Evolutionary conservation across 2,797 vertebrate genomes (phyloP).

Genomic region (Merluccius polli): DNA sequence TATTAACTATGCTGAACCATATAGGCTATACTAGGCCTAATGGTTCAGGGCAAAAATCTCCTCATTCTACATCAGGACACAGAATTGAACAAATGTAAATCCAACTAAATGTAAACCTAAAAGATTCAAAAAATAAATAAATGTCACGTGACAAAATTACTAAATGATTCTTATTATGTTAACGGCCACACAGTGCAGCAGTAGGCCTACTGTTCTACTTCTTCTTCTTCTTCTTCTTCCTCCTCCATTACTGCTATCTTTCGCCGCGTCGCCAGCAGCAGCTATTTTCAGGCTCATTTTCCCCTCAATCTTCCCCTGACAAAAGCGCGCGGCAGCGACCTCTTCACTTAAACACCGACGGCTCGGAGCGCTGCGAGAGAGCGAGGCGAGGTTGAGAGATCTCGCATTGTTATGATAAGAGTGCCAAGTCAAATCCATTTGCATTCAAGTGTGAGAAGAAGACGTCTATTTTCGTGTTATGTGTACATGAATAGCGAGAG

Average conservation of each 20-base stretch:
- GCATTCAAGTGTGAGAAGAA: conserved; percentile 45
- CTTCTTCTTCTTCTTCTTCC: background rate
- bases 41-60: background rate
- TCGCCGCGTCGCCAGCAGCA: conserved; percentile 28
- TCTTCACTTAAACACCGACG: conserved; percentile 47
- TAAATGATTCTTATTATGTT: too few relatives aligned
- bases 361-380: conserved; percentile 13
- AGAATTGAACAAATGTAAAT: background rate
- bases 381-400: conserved; percentile 28
- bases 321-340: conserved; percentile 38
- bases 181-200: background rate
- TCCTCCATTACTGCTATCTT: background rate
- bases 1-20: too few relatives aligned
- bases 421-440: conserved; percentile 53
- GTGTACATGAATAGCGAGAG: conserved; percentile 21
- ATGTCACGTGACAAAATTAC: background rate
- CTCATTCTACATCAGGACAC: background rate
- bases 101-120: background rate
- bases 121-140: background rate
- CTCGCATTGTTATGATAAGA: conserved; percentile 50
- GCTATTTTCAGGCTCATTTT: conserved; percentile 66
- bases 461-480: conserved; percentile 44
- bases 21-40: background rate
- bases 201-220: background rate
- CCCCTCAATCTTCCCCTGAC: conserved; percentile 54